Conservation (phyloP, 2,797 vertebrate genomes). For the Buphagus erythrorhynchus region DNA sequence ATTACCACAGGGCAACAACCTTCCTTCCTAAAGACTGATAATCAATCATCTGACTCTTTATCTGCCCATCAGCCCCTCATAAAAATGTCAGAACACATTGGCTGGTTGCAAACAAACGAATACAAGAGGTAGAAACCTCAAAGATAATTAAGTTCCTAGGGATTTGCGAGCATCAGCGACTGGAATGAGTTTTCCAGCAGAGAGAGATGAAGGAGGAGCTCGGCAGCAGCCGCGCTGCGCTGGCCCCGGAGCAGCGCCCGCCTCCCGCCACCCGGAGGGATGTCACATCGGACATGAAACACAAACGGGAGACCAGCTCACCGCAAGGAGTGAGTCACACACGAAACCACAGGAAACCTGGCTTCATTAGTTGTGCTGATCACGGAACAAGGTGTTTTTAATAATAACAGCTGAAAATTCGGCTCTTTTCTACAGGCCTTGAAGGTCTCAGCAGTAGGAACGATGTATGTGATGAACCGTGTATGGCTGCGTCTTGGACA, state of each 20-base stretch:
- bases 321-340: neutral
- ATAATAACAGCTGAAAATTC: neutral
- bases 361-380: neutral
- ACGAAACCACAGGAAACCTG: neutral
- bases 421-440: neutral
- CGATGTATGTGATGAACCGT: too few relatives aligned
- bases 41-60: neutral
- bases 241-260: neutral
- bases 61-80: neutral
- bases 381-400: neutral
- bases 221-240: neutral
- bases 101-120: constrained; percentile 12
- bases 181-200: neutral
- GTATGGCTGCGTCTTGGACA: neutral
- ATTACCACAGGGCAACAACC: neutral
- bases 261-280: neutral
- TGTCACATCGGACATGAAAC: neutral
- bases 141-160: constrained; percentile 42
- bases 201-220: neutral
- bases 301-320: neutral
- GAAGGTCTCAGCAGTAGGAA: neutral
- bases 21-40: neutral
- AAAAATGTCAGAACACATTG: constrained; percentile 19
- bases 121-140: constrained; percentile 7
- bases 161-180: neutral